phyloP scores from a whole-genome alignment of 2,888 invertebrate genomes.

The Anoplius nigerrimus region DNA sequence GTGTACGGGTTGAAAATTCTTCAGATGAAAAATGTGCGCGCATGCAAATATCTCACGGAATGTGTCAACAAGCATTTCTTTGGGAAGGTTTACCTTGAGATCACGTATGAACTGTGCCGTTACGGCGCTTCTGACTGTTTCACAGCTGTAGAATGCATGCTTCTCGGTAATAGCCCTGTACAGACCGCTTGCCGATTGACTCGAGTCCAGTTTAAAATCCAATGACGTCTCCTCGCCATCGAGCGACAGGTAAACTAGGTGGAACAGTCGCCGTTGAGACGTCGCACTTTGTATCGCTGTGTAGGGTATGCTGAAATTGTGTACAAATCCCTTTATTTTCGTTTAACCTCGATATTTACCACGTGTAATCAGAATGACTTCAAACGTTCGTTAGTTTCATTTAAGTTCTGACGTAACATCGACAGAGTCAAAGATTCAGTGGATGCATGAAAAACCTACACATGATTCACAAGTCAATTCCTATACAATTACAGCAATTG shows the following conservation, averaged over 20 bases:
- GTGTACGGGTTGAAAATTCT: too few species aligned
- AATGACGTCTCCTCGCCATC: constrained; percentile 83
- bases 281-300: constrained; percentile 88
- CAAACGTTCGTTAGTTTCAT: too few species aligned
- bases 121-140: constrained; percentile 91
- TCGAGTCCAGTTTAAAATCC: constrained; percentile 88
- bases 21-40: constrained; percentile 1
- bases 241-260: constrained; percentile 83
- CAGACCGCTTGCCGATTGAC: constrained; percentile 87
- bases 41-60: neutral
- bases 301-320: constrained; percentile 82
- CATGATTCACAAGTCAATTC: too few species aligned
- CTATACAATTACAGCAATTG: too few species aligned
- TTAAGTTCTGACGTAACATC: too few species aligned
- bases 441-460: too few species aligned
- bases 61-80: neutral
- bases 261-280: constrained; percentile 84
- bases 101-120: constrained; percentile 93
- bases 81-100: constrained; percentile 80
- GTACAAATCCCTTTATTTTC: too few species aligned
- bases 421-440: too few species aligned
- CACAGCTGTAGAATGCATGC: constrained; percentile 94
- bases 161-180: constrained; percentile 93
- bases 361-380: too few species aligned
- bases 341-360: too few species aligned